Evolutionary conservation across 2,113 vertebrate genomes (phyloP).

Genomic region (Tenebrosternarchus preto): DNA sequence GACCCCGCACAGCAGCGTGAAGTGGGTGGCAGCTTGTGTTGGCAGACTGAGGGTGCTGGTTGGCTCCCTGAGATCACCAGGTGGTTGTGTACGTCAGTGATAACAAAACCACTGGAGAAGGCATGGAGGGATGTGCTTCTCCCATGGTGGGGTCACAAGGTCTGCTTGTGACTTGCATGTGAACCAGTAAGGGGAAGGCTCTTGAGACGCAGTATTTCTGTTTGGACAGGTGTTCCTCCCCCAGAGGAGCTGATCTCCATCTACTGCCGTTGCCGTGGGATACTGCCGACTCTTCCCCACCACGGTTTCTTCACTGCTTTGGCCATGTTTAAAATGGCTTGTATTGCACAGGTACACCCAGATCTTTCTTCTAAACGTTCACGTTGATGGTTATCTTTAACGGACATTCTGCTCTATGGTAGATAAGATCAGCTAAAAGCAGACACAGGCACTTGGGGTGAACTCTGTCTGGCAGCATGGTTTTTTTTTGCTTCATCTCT

Average conservation of each 20-base stretch:
- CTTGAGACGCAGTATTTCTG: not conserved
- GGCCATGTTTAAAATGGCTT: slow-evolving; percentile 86
- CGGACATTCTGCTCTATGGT: not conserved
- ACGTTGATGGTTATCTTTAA: not conserved
- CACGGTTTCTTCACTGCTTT: slow-evolving; percentile 90
- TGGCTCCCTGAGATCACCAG: too few relatives aligned
- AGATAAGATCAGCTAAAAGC: not conserved
- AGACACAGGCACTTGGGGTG: not conserved
- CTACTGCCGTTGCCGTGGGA: slow-evolving; percentile 78
- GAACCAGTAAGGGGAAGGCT: too few relatives aligned
- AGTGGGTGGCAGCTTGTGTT: too few relatives aligned
- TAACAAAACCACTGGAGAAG: too few relatives aligned
- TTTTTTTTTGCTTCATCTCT: not conserved
- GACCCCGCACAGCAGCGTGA: too few relatives aligned
- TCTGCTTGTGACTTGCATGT: not conserved
- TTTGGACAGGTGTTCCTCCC: slow-evolving; percentile 76
- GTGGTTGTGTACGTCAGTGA: too few relatives aligned
- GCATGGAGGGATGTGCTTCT: too few relatives aligned
- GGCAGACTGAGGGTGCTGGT: too few relatives aligned
- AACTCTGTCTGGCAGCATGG: not conserved
- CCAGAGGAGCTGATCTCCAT: slow-evolving; percentile 78
- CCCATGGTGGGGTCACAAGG: too few relatives aligned
- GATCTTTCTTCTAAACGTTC: not conserved
- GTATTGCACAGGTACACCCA: slow-evolving; percentile 83
- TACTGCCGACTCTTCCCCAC: slow-evolving; percentile 68